Percentiles rank a stretch among this genome's conserved stretches.
phyloP scores from a whole-genome alignment of 2,797 vertebrate genomes.

The Cossypha dichroa region DNA sequence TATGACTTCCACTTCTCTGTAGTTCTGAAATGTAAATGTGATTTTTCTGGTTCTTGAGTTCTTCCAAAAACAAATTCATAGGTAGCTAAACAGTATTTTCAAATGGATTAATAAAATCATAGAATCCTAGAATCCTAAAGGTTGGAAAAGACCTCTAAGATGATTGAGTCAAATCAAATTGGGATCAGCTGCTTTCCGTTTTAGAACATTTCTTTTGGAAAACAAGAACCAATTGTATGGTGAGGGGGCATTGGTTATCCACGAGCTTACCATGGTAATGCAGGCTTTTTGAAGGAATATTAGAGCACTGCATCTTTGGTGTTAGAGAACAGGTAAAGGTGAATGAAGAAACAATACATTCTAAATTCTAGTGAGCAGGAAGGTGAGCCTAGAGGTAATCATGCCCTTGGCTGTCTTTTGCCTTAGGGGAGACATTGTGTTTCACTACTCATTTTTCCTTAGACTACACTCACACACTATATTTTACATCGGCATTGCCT shows the following conservation, averaged over 20 bases:
- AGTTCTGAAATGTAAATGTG: accelerated
- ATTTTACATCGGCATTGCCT: not conserved
- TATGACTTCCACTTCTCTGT: not conserved
- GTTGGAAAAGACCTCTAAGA: not conserved
- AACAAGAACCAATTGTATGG: not conserved
- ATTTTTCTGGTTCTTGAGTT: not conserved
- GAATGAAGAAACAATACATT: accelerated
- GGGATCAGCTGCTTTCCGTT: not conserved
- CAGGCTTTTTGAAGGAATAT: not conserved
- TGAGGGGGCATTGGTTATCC: not conserved
- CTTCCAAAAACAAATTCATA: not conserved
- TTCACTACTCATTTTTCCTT: not conserved
- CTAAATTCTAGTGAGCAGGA: not conserved
- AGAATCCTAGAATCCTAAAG: not conserved
- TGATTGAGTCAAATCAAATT: not conserved
- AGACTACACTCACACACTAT: not conserved
- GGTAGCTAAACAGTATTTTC: not conserved
- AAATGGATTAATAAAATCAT: not conserved
- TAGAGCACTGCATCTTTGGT: not conserved
- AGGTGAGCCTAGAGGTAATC: not conserved
- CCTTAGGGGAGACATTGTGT: not conserved
- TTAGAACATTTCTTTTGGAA: not conserved
- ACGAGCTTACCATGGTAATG: not conserved
- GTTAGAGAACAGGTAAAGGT: not conserved
- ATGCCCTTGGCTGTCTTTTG: not conserved